Evolutionary conservation across 2,113 vertebrate genomes (phyloP), one percentile per base, ranked within the genome.

Genomic region (Lophura nycthemera): DNA sequence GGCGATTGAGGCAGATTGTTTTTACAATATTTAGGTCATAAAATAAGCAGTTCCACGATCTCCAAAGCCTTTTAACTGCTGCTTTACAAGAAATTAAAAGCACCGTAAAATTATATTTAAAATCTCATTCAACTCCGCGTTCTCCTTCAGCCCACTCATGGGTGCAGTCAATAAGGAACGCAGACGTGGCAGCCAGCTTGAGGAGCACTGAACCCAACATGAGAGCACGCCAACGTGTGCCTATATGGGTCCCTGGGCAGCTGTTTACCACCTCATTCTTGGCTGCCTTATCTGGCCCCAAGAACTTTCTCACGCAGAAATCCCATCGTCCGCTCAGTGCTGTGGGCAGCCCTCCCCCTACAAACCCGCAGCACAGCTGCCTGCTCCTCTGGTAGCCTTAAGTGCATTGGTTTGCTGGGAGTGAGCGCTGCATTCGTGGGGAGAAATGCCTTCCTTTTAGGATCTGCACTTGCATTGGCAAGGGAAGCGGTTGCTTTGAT

Each of bases 31-130:
- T 90, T 24, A 8, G 21, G 59, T 73, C 86, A 43, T 94, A 86
- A 89, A 92, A 85, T 42, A 60, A 86, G 74, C 72, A 88, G 83
- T 81, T 92, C 93, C 71, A 32, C 73, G 54, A 86, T 92, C 83
- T 93, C 73, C 18, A 3, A 96, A 88, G 36, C 5, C 72, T 77
- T 96, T 96, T 85, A 48, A 79, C 69, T 81, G 45, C 75, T 83
- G 84, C 79, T 92, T 96, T 95, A 52, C 70, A 83, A 85, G 75
- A 95, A 96, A 93, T 83, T 50, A 77, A 93, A 90, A 77, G 36
- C 10, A 1, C 89, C 27, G 3, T 92, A 83, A 93, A 93, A 70
- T 86, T 75, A 4, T n/a, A 36, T 92, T 60, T 89, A 83, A 81
- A 17, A 83, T 90, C 50, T 74, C 64, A 24, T 83, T 47, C 38